Conservation (phyloP, 2,797 vertebrate genomes). For the Hypotaenidia okinawae region DNA sequence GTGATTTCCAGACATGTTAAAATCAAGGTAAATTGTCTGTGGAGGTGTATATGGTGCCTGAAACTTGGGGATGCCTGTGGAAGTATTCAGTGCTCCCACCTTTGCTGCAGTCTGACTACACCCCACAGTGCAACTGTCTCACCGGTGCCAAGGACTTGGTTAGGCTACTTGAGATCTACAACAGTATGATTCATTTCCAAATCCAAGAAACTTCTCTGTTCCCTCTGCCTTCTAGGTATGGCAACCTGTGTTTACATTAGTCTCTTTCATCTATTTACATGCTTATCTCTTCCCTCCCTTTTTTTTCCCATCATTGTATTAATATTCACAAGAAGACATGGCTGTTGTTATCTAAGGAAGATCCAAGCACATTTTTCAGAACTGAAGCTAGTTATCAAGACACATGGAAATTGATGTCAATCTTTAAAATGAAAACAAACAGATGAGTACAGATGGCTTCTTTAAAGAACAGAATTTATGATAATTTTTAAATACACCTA, state of each 20-base stretch:
- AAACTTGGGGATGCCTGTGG: not conserved
- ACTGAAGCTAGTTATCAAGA: constrained; percentile 2
- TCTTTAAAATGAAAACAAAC: constrained; percentile 28
- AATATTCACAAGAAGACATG: not conserved
- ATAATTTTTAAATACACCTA: not conserved
- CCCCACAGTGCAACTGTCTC: not conserved
- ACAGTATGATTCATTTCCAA: not conserved
- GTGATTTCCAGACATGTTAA: not conserved
- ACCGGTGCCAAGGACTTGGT: not conserved
- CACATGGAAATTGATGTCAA: not conserved
- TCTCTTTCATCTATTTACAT: not conserved
- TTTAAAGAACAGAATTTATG: constrained; percentile 12
- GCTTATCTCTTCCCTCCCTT: not conserved
- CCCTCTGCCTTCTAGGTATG: not conserved
- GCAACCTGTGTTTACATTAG: not conserved
- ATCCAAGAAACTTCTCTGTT: not conserved
- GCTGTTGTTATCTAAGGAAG: not conserved
- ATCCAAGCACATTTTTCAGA: not conserved
- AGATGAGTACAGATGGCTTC: not conserved
- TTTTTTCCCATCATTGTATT: not conserved
- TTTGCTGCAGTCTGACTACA: not conserved
- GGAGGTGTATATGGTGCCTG: not conserved
- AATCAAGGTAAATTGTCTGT: not conserved
- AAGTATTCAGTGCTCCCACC: not conserved
- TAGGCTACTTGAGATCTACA: not conserved